Conservation (phyloP, 2,113 vertebrate species). For the Elaphurus davidianus region DNA sequence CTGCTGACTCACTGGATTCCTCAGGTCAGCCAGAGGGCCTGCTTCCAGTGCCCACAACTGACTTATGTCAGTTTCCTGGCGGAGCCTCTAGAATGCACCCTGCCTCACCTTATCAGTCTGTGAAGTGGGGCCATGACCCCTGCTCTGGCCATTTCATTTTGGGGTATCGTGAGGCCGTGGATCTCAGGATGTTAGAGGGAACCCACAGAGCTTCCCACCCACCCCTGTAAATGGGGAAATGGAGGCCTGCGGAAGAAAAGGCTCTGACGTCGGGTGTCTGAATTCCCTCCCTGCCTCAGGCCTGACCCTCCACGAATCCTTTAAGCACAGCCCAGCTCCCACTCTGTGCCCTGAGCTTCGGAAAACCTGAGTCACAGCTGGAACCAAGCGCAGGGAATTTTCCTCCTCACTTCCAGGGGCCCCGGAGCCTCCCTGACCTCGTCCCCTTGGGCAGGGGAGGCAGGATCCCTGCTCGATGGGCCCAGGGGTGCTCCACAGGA, state of each 20-base stretch:
- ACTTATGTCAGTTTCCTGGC: not conserved
- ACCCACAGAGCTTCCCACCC: not conserved
- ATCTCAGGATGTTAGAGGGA: not conserved
- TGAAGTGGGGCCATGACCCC: not conserved
- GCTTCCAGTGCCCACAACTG: no score
- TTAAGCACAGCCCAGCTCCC: not conserved
- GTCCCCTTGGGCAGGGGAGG: not conserved
- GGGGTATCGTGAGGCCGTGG: not conserved
- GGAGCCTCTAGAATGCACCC: not conserved
- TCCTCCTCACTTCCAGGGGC: not conserved
- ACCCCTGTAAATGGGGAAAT: not conserved
- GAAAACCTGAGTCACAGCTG: conserved; percentile 64
- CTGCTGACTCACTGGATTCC: not conserved
- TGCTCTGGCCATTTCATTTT: accelerated
- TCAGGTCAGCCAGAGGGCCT: not conserved
- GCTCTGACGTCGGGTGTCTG: accelerated
- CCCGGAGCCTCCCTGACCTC: not conserved
- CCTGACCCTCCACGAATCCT: not conserved
- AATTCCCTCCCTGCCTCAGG: no score
- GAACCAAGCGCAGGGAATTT: not conserved
- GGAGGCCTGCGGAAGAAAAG: not conserved
- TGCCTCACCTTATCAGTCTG: not conserved
- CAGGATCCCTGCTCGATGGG: not conserved
- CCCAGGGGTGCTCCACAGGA: accelerated
- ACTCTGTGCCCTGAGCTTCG: not conserved